Percentiles rank a stretch among this genome's conserved stretches.
These are phyloP conservation scores for Albula goreensis DNA, from an alignment of 2,113 vertebrate species.

Conservation along the genomic window DNA sequence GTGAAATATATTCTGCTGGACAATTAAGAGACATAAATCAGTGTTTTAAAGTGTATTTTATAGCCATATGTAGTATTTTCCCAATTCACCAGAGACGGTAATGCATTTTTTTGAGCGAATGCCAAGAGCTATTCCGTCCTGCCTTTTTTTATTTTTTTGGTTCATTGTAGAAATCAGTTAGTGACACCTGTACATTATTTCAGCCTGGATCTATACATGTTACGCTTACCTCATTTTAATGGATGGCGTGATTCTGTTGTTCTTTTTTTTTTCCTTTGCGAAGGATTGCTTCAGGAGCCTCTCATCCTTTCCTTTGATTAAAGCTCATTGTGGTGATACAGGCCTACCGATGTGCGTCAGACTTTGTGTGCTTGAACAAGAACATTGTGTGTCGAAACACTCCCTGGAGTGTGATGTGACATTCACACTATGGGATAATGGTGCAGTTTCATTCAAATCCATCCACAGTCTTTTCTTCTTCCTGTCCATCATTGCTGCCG, in stretches of 20 bases:
- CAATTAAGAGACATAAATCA: not conserved
- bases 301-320: no score
- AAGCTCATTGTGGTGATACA: not conserved
- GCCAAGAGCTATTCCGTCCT: not conserved
- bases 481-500: not conserved
- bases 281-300: not conserved
- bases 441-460: not conserved
- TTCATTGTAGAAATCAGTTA: not conserved
- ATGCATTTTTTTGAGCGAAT: not conserved
- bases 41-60: not conserved
- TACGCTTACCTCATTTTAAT: not conserved
- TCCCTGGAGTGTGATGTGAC: not conserved
- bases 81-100: not conserved
- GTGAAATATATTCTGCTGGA: not conserved
- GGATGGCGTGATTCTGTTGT: not conserved
- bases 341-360: not conserved
- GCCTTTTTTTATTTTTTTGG: not conserved
- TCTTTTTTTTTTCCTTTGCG: not conserved
- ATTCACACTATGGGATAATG: not conserved
- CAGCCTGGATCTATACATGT: not conserved
- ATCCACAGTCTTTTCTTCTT: not conserved
- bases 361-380: not conserved
- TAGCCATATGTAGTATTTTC: not conserved
- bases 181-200: not conserved
- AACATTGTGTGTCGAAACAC: not conserved